Base-by-base conservation (phyloP, 2,113 vertebrate species). In the Tringa solitaria region DNA sequence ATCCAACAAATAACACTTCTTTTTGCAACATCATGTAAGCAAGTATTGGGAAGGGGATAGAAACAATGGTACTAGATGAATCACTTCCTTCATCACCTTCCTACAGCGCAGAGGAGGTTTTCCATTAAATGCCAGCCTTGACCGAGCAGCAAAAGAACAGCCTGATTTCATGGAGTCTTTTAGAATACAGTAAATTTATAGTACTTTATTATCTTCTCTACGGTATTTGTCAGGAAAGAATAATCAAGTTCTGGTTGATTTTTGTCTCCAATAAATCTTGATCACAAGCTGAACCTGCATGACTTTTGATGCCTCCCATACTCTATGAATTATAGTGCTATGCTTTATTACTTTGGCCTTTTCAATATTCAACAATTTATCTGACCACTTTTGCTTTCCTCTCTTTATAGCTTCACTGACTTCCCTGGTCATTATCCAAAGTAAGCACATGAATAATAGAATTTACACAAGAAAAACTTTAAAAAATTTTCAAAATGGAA, bases 361-460 rank as follows among this genome's bases (percentile, higher is more conserved):
- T 97, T 96, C 72, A 92, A 51, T 91, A 96, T 82, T 93, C 86
- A 90, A 48, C 65, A 90, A 74, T 91, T 96, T 96, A 88, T 74
- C 82, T 95, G 75, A 93, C 23, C 30, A 61, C 45, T 95, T 84
- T 41, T 90, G 26, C 65, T 96, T 67, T 94, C 74, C 43, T 90
- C 21, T 32, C 2, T 91, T 97, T 95, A 80, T 32, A 88, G 21
- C 32, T 82, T 93, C 74, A 92, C 4, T 84, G 80, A 92, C 17
- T 46, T 95, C 56, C 21, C 8, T 7, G 7, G 17, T 37, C 64
- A 26, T 79, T 53, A 74, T 64, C 26, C 5, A 78, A 68, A 95
- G 43, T 35, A 87, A 97, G 53, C 35, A 69, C 3, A 86, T 41
- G 90, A 93, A 92, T 33, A 83, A 30, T 16, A 72, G 78, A 93